Percentiles rank a stretch among this genome's conserved stretches.
phyloP scores from a whole-genome alignment of 2,888 invertebrate species.

The Harpalus rufipes region DNA sequence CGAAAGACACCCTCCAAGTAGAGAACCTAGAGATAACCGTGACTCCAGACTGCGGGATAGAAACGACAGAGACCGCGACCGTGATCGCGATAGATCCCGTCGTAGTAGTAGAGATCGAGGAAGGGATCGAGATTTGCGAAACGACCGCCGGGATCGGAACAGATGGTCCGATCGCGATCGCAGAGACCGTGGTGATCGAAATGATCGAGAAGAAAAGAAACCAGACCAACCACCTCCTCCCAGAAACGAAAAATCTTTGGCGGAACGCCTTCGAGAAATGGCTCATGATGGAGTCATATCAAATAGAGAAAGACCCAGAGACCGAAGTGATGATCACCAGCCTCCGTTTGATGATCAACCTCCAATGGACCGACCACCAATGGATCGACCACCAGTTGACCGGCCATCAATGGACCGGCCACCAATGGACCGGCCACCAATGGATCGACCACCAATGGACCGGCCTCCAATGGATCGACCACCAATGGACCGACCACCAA shows the following conservation, averaged over 20 bases:
- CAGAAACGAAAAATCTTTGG: slow-evolving; percentile 72
- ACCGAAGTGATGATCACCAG: slow-evolving; percentile 68
- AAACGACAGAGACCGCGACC: slow-evolving; percentile 72
- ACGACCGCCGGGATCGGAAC: slow-evolving; percentile 70
- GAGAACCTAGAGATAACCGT: slow-evolving; percentile 69
- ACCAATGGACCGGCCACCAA: background rate
- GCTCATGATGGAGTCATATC: slow-evolving; percentile 69
- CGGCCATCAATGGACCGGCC: slow-evolving; percentile 67
- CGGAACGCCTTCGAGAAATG: slow-evolving; percentile 74
- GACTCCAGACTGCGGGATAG: slow-evolving; percentile 71
- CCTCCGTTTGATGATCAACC: slow-evolving; percentile 73
- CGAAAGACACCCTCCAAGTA: slow-evolving; percentile 68
- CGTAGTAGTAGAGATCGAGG: slow-evolving; percentile 72
- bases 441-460: background rate
- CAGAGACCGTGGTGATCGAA: slow-evolving; percentile 71
- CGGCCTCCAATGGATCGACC: slow-evolving; percentile 48
- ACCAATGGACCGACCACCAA: slow-evolving; percentile 54
- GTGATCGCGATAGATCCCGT: slow-evolving; percentile 73
- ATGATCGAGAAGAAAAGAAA: slow-evolving; percentile 69
- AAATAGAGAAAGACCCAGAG: slow-evolving; percentile 68
- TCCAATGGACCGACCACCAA: slow-evolving; percentile 17
- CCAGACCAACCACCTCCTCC: slow-evolving; percentile 47
- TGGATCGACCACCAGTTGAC: background rate
- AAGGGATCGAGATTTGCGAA: slow-evolving; percentile 71
- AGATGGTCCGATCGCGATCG: slow-evolving; percentile 70